Evolutionary conservation across 2,113 vertebrate species (phyloP).

Genomic region (Ondatra zibethicus): DNA sequence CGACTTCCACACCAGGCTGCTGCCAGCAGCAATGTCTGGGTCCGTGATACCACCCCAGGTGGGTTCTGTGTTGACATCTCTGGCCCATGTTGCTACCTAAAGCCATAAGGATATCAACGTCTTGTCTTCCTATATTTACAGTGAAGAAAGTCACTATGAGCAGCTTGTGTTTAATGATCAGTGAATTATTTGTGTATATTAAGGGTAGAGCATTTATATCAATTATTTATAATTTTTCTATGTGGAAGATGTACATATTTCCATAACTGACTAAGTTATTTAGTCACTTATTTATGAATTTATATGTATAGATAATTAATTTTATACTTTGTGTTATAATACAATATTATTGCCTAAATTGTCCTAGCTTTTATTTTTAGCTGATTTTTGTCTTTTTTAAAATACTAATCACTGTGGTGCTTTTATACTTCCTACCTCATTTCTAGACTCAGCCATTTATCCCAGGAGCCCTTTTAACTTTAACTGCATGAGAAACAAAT

Average conservation of each 20-base stretch:
- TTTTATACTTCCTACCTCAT: neutral
- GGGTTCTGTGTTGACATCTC: neutral
- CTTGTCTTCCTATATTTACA: neutral
- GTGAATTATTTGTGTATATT: neutral
- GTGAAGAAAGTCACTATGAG: neutral
- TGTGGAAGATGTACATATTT: neutral
- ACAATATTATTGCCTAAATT: slow-evolving; percentile 16
- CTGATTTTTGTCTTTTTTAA: neutral
- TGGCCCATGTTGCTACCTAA: neutral
- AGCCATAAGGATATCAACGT: neutral
- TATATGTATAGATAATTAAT: neutral
- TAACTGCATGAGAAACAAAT: neutral
- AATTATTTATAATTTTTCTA: slow-evolving; percentile 13
- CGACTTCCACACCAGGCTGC: neutral
- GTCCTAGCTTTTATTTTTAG: neutral
- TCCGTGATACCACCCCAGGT: neutral
- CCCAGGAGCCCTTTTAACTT: neutral
- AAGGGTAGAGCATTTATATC: neutral
- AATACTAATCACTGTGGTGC: neutral
- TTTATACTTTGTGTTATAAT: neutral
- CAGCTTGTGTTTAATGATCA: neutral
- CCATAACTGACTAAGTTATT: neutral
- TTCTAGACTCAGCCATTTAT: neutral
- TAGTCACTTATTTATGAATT: neutral
- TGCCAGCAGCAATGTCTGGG: neutral